Percentiles rank a stretch among this genome's conserved stretches.
These are phyloP conservation scores for Standfussiana lucernea DNA, from an alignment of 2,888 invertebrate genomes.

Conservation along the genomic window DNA sequence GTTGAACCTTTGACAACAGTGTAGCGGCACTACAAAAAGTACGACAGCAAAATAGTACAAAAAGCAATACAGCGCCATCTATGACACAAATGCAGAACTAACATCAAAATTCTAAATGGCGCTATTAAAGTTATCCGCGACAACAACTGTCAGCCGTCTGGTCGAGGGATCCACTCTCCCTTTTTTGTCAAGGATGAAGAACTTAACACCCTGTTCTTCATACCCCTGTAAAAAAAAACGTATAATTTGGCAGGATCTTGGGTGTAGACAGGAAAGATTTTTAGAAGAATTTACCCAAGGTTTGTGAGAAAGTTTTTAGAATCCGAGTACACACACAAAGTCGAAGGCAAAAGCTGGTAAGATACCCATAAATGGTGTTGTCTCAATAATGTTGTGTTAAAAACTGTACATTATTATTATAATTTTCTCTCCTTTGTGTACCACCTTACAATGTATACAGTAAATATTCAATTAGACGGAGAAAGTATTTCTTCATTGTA, in stretches of 20 bases:
- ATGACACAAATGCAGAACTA: too few species aligned
- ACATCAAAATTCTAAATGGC: too few species aligned
- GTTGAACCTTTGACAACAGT: background rate
- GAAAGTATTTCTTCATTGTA: constrained; percentile 27
- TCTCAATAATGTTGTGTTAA: background rate
- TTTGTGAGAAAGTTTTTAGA: constrained; percentile 4
- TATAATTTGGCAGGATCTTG: background rate
- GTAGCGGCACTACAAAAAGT: too few species aligned
- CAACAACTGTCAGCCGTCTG: too few species aligned
- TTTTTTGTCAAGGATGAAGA: too few species aligned
- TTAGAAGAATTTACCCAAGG: background rate
- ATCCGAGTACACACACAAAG: background rate
- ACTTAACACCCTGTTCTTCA: too few species aligned
- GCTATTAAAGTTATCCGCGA: too few species aligned
- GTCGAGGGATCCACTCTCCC: too few species aligned
- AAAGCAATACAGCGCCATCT: too few species aligned
- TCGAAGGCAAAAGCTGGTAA: background rate
- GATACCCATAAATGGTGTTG: background rate
- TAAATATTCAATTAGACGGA: constrained; percentile 25
- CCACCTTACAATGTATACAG: background rate
- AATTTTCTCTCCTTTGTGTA: constrained; percentile 20
- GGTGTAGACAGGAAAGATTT: too few species aligned
- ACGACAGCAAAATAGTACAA: too few species aligned
- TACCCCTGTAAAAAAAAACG: too few species aligned
- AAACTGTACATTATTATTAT: constrained; percentile 8